Evolutionary conservation across 2,888 invertebrate genomes (phyloP).

Genomic region (Tubulanus polymorphus): DNA sequence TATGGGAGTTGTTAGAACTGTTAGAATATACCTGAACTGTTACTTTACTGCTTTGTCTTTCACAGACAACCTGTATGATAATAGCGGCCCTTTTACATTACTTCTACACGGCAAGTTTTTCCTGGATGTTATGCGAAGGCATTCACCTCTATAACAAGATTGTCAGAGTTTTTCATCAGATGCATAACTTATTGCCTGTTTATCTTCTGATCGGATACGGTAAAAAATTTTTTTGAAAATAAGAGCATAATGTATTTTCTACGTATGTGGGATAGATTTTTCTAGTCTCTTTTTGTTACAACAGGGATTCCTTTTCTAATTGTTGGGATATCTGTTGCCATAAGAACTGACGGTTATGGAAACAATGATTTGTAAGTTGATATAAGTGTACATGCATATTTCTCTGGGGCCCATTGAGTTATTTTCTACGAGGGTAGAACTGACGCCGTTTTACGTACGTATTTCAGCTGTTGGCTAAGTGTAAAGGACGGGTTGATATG

Average conservation of each 20-base stretch:
- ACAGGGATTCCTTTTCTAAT: slow-evolving; percentile 2
- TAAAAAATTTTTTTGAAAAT: slow-evolving; percentile 21
- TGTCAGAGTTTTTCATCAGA: slow-evolving; percentile 38
- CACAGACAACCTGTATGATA: slow-evolving; percentile 32
- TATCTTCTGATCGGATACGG: slow-evolving; percentile 41
- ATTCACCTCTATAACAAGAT: slow-evolving; percentile 37
- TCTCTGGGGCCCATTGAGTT: too few relatives aligned
- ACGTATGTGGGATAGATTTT: too few relatives aligned
- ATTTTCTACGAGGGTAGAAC: too few relatives aligned
- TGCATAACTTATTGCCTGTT: slow-evolving; percentile 29
- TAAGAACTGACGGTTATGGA: slow-evolving; percentile 7
- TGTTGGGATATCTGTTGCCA: slow-evolving; percentile 3
- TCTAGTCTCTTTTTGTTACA: too few relatives aligned
- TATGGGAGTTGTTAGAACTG: too few relatives aligned
- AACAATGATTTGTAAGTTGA: slow-evolving; percentile 4
- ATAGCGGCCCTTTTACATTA: slow-evolving; percentile 37
- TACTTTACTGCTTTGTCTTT: slow-evolving; percentile 5
- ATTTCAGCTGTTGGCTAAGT: slow-evolving; percentile 31
- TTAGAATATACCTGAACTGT: too few relatives aligned
- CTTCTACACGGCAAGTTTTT: slow-evolving; percentile 34
- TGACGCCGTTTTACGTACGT: neutral
- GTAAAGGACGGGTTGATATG: slow-evolving; percentile 29
- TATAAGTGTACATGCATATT: too few relatives aligned
- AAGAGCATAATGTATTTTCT: too few relatives aligned
- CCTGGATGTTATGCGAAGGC: slow-evolving; percentile 46